Evolutionary conservation across 2,113 vertebrate genomes (phyloP).

Genomic region (Chrysemys picta): DNA sequence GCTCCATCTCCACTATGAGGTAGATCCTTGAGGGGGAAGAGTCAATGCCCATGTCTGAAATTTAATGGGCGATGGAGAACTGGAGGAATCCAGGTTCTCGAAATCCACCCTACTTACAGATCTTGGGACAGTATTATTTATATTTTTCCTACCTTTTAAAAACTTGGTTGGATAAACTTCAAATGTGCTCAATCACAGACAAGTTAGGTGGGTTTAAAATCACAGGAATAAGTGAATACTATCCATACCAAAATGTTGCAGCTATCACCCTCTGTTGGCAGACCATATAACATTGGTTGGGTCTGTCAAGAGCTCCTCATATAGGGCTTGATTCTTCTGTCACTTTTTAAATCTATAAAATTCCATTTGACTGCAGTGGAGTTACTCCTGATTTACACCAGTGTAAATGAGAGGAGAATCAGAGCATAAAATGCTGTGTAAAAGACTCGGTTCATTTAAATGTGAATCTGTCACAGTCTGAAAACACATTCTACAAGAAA

Average conservation of each 20-base stretch:
- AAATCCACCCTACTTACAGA: accelerated
- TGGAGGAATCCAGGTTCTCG: not conserved
- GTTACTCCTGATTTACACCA: not conserved
- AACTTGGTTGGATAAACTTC: not conserved
- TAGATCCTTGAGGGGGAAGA: accelerated
- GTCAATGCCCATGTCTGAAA: accelerated
- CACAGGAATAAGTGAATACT: not conserved
- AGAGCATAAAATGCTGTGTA: not conserved
- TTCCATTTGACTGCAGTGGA: not conserved
- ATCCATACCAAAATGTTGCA: not conserved
- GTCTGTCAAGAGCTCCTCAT: not conserved
- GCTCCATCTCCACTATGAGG: not conserved
- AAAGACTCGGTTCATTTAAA: not conserved
- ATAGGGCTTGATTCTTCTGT: too few species aligned
- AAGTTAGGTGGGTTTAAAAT: not conserved
- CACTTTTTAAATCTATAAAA: not conserved
- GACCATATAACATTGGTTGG: not conserved
- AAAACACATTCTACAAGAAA: not conserved
- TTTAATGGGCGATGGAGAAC: not conserved
- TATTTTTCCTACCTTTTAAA: not conserved
- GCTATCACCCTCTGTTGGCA: not conserved
- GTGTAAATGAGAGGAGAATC: not conserved
- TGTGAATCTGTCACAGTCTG: not conserved
- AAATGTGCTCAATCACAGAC: not conserved
- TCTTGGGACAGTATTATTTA: accelerated